Conservation (phyloP, 1,140 invertebrate genomes). For the Magallana angulata region DNA sequence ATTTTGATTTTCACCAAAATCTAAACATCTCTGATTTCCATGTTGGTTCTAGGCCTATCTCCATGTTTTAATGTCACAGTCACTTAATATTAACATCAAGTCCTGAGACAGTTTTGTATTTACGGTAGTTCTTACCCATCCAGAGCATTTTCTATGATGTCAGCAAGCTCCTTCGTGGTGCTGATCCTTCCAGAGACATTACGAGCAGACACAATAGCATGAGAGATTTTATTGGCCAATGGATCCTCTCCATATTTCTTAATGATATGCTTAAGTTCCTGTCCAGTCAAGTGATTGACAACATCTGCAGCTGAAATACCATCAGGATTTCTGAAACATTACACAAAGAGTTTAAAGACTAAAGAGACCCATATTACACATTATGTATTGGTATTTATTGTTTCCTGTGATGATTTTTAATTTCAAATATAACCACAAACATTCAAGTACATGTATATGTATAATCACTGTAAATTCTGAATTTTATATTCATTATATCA, state of each 20-base stretch:
- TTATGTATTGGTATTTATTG: too few species aligned
- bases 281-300: constrained; percentile 88
- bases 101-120: background rate
- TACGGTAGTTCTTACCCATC: constrained; percentile 63
- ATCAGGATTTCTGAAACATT: constrained; percentile 79
- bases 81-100: background rate
- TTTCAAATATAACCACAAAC: background rate
- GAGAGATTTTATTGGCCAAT: constrained; percentile 90
- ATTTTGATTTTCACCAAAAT: too few species aligned
- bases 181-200: constrained; percentile 89
- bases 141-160: constrained; percentile 87
- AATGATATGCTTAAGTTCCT: constrained; percentile 89
- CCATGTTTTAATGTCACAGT: background rate
- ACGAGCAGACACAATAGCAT: constrained; percentile 92
- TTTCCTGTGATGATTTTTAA: background rate
- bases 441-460: background rate
- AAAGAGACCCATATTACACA: too few species aligned
- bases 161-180: constrained; percentile 91
- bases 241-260: constrained; percentile 95
- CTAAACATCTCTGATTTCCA: too few species aligned
- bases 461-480: background rate
- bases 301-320: constrained; percentile 92
- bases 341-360: too few species aligned
- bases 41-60: too few species aligned
- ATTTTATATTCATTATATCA: too few species aligned